These are phyloP conservation scores for Propithecus coquereli DNA, from an alignment of 2,113 vertebrate genomes.

Conservation along the genomic window DNA sequence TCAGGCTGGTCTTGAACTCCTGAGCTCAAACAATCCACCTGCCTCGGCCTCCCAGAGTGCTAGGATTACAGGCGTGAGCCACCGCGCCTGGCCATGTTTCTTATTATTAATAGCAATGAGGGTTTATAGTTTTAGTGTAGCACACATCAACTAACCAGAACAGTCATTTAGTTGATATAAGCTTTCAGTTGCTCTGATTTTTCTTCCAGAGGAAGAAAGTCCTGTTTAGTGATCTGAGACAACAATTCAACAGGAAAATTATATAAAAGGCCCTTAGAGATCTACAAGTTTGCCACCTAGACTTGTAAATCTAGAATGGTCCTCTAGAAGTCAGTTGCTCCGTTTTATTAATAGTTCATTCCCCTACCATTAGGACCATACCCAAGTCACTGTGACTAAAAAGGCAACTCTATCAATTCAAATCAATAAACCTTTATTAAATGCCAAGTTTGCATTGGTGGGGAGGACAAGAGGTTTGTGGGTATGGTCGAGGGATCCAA, in stretches of 20 bases:
- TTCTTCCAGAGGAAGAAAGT: slow-evolving; percentile 41
- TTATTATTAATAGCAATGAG: background rate
- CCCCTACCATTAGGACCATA: background rate
- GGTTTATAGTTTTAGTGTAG: background rate
- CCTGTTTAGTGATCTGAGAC: slow-evolving; percentile 56
- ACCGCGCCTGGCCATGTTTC: too few relatives aligned
- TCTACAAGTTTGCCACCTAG: background rate
- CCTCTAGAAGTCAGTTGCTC: background rate
- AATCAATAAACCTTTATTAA: background rate
- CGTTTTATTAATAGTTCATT: background rate
- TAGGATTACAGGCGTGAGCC: too few relatives aligned
- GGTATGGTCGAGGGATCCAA: background rate
- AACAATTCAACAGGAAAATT: background rate
- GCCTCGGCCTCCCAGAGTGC: too few relatives aligned
- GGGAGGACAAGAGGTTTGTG: background rate
- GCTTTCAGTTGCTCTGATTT: slow-evolving; percentile 20
- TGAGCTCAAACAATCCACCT: too few relatives aligned
- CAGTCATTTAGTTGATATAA: background rate
- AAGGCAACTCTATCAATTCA: background rate
- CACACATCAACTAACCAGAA: background rate
- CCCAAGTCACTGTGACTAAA: background rate
- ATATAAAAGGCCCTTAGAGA: background rate
- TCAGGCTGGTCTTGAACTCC: too few relatives aligned
- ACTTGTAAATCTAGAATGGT: background rate
- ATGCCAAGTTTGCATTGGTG: background rate